These are phyloP conservation scores for Liopterus haemorrhoidalis DNA, from an alignment of 2,888 invertebrate species.

Conservation along the genomic window DNA sequence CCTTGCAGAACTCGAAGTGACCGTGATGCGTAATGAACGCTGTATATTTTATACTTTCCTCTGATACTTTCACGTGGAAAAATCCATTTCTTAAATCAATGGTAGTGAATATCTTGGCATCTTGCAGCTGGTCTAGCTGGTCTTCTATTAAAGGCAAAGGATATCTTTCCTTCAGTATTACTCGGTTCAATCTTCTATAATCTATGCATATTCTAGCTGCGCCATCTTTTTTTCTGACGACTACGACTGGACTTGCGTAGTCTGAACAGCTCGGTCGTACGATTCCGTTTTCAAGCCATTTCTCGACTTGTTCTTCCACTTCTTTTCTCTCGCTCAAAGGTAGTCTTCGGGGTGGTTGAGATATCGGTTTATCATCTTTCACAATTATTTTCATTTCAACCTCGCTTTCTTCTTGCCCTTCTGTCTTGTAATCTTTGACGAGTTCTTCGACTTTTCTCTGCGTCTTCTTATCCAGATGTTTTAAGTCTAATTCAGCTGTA, in stretches of 20 bases:
- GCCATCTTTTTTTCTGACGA: conserved; percentile 32
- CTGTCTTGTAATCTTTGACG: too few relatives aligned
- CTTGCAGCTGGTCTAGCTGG: conserved; percentile 36
- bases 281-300: conserved; percentile 10
- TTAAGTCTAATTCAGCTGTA: background rate
- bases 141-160: conserved; percentile 41
- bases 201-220: conserved; percentile 38
- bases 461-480: conserved; percentile 3
- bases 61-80: conserved; percentile 38
- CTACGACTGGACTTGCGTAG: conserved; percentile 34
- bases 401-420: too few relatives aligned
- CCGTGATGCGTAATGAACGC: conserved; percentile 40
- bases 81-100: conserved; percentile 39
- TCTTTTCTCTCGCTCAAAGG: conserved; percentile 5
- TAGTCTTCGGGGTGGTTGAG: conserved; percentile 5
- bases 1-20: conserved; percentile 41
- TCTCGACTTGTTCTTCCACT: background rate
- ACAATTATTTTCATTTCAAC: too few relatives aligned
- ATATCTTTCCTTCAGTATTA: conserved; percentile 35
- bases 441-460: too few relatives aligned
- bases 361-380: conserved; percentile 7
- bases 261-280: conserved; percentile 5
- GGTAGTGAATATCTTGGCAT: conserved; percentile 33
- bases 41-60: conserved; percentile 22
- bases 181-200: conserved; percentile 38